Evolutionary conservation across 2,888 invertebrate species (phyloP).

Genomic region (Drosophila neoperkinsi): DNA sequence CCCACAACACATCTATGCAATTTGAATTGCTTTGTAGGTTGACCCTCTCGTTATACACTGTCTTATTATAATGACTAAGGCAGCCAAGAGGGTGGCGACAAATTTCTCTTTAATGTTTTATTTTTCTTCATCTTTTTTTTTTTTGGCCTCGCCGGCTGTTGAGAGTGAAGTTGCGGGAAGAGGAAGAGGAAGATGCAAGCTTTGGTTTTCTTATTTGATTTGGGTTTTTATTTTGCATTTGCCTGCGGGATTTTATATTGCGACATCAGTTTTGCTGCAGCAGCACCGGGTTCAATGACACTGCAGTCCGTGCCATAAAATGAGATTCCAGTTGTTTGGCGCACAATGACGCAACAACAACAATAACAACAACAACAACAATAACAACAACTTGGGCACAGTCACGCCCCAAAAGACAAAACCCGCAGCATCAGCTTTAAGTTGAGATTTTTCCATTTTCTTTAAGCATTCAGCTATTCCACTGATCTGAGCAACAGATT

Average conservation of each 20-base stretch:
- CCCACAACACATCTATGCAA: neutral
- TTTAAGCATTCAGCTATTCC: conserved; percentile 6
- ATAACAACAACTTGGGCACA: conserved; percentile 21
- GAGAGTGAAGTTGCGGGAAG: neutral
- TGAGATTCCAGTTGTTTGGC: conserved; percentile 66
- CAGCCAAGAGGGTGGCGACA: conserved; percentile 7
- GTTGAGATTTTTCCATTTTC: conserved; percentile 1
- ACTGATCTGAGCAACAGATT: conserved; percentile 27
- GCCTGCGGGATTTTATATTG: conserved; percentile 61
- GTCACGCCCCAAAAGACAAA: conserved; percentile 52
- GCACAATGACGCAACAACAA: conserved; percentile 58
- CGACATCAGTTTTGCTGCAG: conserved; percentile 40
- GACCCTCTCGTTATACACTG: conserved; percentile 14
- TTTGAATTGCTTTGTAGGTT: conserved; percentile 15
- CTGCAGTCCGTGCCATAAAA: conserved; percentile 50
- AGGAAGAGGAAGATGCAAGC: conserved; percentile 1
- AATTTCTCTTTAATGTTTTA: conserved; percentile 41
- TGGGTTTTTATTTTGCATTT: conserved; percentile 25
- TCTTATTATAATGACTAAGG: neutral
- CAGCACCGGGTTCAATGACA: conserved; percentile 70
- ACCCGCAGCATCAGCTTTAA: conserved; percentile 42
- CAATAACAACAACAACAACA: conserved; percentile 1
- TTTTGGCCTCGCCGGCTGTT: conserved; percentile 21
- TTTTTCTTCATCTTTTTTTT: neutral
- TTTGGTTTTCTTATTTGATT: conserved; percentile 49